These are phyloP conservation scores for Sphaeramia orbicularis DNA, from an alignment of 2,797 vertebrate species.

Conservation along the genomic window DNA sequence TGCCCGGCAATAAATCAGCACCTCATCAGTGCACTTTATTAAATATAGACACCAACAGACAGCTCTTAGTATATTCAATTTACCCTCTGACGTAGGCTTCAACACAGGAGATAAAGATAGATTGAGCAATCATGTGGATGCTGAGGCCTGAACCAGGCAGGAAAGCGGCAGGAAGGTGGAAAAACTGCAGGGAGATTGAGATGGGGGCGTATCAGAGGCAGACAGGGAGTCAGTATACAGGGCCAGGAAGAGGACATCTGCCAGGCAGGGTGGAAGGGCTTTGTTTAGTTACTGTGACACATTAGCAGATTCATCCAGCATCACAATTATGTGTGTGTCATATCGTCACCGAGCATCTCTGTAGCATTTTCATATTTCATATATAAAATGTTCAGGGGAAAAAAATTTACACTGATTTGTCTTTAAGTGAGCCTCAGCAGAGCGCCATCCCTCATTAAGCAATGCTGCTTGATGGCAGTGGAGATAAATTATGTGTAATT, in stretches of 20 bases:
- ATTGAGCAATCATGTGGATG: conserved; percentile 88
- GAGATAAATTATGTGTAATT: conserved; percentile 86
- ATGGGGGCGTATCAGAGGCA: conserved; percentile 60
- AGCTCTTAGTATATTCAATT: conserved; percentile 91
- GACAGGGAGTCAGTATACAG: conserved; percentile 57
- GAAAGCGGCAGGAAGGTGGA: conserved; percentile 59
- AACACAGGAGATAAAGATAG: conserved; percentile 87
- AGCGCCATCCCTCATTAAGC: conserved; percentile 81
- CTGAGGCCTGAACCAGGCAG: conserved; percentile 74
- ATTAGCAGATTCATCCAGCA: conserved; percentile 38
- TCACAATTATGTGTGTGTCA: conserved; percentile 11
- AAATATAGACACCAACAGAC: conserved; percentile 91
- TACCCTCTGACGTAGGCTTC: conserved; percentile 87
- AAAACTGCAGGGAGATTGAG: conserved; percentile 72
- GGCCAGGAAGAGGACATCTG: conserved; percentile 66
- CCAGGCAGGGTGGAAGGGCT: conserved; percentile 53
- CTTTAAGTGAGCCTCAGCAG: conserved; percentile 75
- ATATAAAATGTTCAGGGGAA: conserved; percentile 15
- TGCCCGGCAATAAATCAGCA: conserved; percentile 87
- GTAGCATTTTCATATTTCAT: conserved; percentile 12
- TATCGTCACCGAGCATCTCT: neutral
- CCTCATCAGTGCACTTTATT: conserved; percentile 89
- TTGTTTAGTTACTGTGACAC: conserved; percentile 59
- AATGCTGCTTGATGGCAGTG: conserved; percentile 76
- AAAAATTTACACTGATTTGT: conserved; percentile 52